Percentiles rank a stretch among this genome's conserved stretches.
These are phyloP conservation scores for Galago senegalensis DNA, from an alignment of 2,797 vertebrate genomes.

Conservation along the genomic window DNA sequence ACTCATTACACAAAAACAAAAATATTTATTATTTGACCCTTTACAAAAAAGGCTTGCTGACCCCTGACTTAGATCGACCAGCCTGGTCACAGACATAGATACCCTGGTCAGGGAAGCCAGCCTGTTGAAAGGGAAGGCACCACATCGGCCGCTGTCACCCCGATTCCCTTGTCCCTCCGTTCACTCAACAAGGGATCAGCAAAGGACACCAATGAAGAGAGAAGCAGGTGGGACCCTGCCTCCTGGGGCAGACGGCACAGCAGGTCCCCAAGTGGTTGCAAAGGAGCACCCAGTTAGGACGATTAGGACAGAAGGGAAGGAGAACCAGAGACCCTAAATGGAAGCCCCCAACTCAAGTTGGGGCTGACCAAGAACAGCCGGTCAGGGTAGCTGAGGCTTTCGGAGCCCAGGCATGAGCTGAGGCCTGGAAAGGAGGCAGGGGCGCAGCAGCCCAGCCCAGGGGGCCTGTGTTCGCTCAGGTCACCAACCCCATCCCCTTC, in stretches of 20 bases:
- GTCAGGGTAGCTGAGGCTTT: not conserved
- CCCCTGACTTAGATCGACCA: not conserved
- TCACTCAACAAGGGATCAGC: not conserved
- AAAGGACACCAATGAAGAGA: rapidly evolving
- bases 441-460: too few relatives aligned
- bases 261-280: too few relatives aligned
- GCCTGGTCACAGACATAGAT: not conserved
- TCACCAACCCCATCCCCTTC: not conserved
- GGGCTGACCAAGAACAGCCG: rapidly evolving
- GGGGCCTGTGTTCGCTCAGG: not conserved
- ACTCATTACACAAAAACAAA: not conserved
- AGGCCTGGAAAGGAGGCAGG: not conserved
- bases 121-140: rapidly evolving
- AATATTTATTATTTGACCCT: not conserved
- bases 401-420: not conserved
- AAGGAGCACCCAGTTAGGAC: not conserved
- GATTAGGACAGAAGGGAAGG: rapidly evolving
- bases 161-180: rapidly evolving
- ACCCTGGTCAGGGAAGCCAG: not conserved
- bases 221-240: not conserved
- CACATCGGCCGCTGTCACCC: rapidly evolving
- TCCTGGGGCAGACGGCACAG: not conserved
- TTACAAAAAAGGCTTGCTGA: not conserved
- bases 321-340: rapidly evolving
- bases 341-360: not conserved